A percentile compares a stretch with the other conserved stretches of the same genome.
Evolutionary conservation across 2,888 invertebrate genomes (phyloP).

Genomic region (Nemurella pictetii): DNA sequence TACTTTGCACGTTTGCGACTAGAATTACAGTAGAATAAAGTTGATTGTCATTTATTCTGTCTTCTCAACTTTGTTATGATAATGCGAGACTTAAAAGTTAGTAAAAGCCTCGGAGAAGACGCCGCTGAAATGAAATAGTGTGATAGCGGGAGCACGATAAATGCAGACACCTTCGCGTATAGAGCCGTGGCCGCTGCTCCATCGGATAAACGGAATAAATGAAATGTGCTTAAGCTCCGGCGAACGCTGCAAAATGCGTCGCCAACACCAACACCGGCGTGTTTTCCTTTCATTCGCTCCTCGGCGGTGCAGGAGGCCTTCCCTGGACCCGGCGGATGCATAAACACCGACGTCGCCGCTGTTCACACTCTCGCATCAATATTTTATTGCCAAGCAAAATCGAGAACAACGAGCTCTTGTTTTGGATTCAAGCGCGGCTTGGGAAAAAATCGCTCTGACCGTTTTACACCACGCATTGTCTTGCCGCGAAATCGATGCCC

Average conservation of each 20-base stretch:
- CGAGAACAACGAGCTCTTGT: neutral
- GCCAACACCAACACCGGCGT: neutral
- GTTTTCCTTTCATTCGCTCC: conserved; percentile 10
- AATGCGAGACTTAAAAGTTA: neutral
- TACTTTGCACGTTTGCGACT: neutral
- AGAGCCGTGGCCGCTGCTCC: neutral
- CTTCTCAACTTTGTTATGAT: neutral
- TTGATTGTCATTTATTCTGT: neutral
- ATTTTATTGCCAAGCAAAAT: neutral
- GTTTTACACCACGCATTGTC: no score
- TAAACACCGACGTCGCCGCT: neutral
- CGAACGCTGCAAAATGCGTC: neutral
- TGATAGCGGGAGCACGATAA: neutral
- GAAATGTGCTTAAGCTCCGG: neutral
- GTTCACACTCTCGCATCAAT: neutral
- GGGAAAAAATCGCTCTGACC: no score
- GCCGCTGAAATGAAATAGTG: neutral
- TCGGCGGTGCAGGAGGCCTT: neutral
- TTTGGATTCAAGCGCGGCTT: neutral
- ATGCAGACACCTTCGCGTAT: neutral
- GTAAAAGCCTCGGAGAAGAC: neutral
- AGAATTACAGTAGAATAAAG: neutral
- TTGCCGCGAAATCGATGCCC: no score
- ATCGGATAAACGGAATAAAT: neutral
- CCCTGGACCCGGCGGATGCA: neutral